Conservation (phyloP, 2,797 vertebrate species). For the Glossophaga mutica region DNA sequence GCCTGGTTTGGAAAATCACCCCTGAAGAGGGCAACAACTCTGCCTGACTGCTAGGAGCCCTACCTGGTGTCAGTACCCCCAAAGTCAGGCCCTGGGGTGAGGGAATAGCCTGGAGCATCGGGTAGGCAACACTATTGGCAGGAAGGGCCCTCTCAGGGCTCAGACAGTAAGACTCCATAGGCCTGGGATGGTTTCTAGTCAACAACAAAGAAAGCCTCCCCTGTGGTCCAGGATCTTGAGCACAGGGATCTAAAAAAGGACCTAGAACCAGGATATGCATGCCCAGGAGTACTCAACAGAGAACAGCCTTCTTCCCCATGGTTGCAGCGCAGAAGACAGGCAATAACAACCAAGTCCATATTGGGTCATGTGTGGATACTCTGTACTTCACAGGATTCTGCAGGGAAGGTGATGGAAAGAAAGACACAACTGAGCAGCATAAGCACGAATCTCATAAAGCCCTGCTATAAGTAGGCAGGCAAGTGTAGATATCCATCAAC, state of each 20-base stretch:
- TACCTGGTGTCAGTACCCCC: not conserved
- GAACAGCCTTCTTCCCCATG: not conserved
- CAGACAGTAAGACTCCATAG: not conserved
- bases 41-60: not conserved
- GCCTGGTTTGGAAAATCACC: not conserved
- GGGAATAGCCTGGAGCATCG: not conserved
- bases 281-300: not conserved
- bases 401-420: fast-evolving
- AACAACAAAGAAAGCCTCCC: not conserved
- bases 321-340: not conserved
- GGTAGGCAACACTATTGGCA: not conserved
- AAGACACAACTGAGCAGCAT: not conserved
- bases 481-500: not conserved
- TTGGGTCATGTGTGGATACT: not conserved
- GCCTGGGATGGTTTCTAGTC: not conserved
- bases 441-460: too few relatives aligned
- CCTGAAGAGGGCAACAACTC: not conserved
- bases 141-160: not conserved
- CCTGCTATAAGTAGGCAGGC: not conserved
- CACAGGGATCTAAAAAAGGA: not conserved
- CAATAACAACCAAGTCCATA: not conserved
- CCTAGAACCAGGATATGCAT: not conserved
- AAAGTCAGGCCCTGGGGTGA: not conserved
- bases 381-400: not conserved
- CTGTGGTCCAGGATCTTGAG: not conserved